phyloP scores from a whole-genome alignment of 2,888 invertebrate species.

The Panopea generosa region DNA sequence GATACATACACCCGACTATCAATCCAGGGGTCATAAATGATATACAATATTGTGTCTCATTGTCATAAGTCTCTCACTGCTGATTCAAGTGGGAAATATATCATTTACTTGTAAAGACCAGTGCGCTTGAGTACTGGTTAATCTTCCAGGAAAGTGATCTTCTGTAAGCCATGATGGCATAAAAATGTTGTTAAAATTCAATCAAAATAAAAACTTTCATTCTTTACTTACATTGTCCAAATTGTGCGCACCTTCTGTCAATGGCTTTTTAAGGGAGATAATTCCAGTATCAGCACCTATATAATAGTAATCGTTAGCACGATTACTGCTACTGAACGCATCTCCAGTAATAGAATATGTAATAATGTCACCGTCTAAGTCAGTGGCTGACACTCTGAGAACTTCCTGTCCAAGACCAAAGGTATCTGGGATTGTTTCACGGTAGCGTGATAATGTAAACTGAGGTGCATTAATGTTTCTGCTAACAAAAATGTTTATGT shows the following conservation, averaged over 20 bases:
- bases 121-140: too few relatives aligned
- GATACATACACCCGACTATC: too few relatives aligned
- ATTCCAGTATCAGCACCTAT: constrained; percentile 72
- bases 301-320: constrained; percentile 73
- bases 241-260: constrained; percentile 67
- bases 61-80: too few relatives aligned
- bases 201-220: too few relatives aligned
- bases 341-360: constrained; percentile 77
- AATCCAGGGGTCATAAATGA: too few relatives aligned
- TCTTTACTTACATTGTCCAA: constrained; percentile 69
- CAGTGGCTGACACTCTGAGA: constrained; percentile 70
- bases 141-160: too few relatives aligned
- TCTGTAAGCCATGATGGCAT: too few relatives aligned
- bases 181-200: too few relatives aligned
- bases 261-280: constrained; percentile 74
- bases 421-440: constrained; percentile 70
- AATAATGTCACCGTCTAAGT: constrained; percentile 71
- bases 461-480: constrained; percentile 74
- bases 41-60: too few relatives aligned
- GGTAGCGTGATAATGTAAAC: constrained; percentile 70
- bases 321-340: constrained; percentile 29
- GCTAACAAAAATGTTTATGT: constrained; percentile 64
- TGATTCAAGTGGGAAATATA: too few relatives aligned
- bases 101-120: too few relatives aligned
- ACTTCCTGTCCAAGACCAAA: constrained; percentile 71